A percentile compares a stretch with the other conserved stretches of the same genome.
These are phyloP conservation scores for Chionodraco myersi DNA, from an alignment of 2,113 vertebrate species.

Conservation along the genomic window DNA sequence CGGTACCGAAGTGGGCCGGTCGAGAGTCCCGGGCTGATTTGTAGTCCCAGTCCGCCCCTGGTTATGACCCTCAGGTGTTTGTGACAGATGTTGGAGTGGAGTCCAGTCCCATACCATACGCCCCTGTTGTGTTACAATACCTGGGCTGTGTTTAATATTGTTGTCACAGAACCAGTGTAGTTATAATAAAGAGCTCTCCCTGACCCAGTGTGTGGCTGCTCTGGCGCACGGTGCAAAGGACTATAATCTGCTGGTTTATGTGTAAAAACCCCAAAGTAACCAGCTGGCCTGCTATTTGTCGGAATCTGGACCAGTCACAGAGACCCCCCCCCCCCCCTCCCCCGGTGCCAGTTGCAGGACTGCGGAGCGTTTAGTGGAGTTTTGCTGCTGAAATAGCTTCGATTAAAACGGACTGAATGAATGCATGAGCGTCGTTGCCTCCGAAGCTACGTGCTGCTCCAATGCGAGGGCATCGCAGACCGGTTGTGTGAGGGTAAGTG, in stretches of 20 bases:
- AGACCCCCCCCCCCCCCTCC: too few species aligned
- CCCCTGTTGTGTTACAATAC: neutral
- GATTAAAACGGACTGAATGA: slow-evolving; percentile 17
- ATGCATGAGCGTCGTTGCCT: neutral
- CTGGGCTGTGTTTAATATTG: neutral
- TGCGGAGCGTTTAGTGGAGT: slow-evolving; percentile 21
- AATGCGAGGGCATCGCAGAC: slow-evolving; percentile 27
- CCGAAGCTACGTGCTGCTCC: slow-evolving; percentile 17
- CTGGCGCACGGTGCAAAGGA: slow-evolving; percentile 15
- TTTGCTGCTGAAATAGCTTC: slow-evolving; percentile 25
- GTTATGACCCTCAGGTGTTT: too few species aligned
- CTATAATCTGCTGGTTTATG: slow-evolving; percentile 21
- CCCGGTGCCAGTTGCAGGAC: slow-evolving; percentile 40
- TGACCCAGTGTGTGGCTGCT: neutral
- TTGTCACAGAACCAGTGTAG: neutral
- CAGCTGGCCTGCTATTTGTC: slow-evolving; percentile 50
- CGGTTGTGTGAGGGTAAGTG: slow-evolving; percentile 54
- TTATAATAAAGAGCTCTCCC: neutral
- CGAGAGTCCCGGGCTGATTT: too few species aligned
- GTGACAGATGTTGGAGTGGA: neutral
- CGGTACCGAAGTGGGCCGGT: too few species aligned
- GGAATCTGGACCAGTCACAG: slow-evolving; percentile 44
- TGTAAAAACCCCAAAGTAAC: slow-evolving; percentile 37
- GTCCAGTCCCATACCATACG: neutral
- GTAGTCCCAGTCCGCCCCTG: too few species aligned